phyloP scores from a whole-genome alignment of 2,888 invertebrate species.

The Seira ritae region DNA sequence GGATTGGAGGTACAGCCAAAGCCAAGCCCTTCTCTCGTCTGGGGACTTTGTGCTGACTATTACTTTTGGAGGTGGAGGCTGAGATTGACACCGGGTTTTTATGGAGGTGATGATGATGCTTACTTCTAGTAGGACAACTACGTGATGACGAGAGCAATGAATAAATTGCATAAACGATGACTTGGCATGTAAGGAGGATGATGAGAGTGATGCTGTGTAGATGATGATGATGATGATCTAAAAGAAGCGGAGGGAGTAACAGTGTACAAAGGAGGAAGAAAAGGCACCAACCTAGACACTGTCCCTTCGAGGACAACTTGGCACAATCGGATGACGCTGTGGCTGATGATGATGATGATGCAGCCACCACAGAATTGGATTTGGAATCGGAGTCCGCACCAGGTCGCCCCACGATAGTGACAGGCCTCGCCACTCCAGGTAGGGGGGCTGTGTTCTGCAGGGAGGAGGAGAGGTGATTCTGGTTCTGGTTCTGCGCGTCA shows the following conservation, averaged over 20 bases:
- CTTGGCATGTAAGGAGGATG: slow-evolving; percentile 27
- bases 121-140: not conserved
- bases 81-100: no score
- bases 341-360: slow-evolving; percentile 61
- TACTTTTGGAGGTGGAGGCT: no score
- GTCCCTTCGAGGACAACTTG: slow-evolving; percentile 71
- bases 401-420: slow-evolving; percentile 59
- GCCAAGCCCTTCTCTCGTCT: not conserved
- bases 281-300: slow-evolving; percentile 74
- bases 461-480: slow-evolving; percentile 53
- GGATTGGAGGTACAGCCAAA: no score
- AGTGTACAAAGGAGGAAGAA: slow-evolving; percentile 69
- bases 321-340: slow-evolving; percentile 68
- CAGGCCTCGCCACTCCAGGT: slow-evolving; percentile 65
- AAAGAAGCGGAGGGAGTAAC: slow-evolving; percentile 47
- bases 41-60: not conserved
- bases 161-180: no score
- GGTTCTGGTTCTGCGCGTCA: no score
- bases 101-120: not conserved
- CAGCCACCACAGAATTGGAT: no score
- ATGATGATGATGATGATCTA: slow-evolving; percentile 10
- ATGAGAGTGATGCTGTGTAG: slow-evolving; percentile 11
- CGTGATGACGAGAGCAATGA: no score
- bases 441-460: slow-evolving; percentile 64
- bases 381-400: slow-evolving; percentile 17